Base-by-base conservation (phyloP, 2,113 vertebrate species). In the Indicator indicator region DNA sequence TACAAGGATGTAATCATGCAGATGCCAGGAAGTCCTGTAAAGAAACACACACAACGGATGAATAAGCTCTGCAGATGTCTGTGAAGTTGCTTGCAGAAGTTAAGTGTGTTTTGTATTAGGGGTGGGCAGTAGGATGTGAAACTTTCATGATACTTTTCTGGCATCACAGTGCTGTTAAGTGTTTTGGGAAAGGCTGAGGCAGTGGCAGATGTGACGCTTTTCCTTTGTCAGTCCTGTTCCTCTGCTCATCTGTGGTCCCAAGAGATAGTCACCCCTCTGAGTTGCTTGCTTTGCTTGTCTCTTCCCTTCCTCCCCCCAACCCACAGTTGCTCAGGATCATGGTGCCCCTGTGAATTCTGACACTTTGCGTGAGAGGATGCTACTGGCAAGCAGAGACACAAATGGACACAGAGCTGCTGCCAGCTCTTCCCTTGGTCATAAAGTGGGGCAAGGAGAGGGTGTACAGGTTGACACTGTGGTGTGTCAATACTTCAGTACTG, bases 1-100 rank as follows among this genome's bases (percentile, higher is more conserved):
- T 95, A 84, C 88, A 70, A 93, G 94, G 70, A 75, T 54, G 77
- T 85, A 88, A 83, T 94, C 1, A 1, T 36, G 85, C 74, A 80
- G 75, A 78, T 86, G 88, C 54, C 86, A 84, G 91, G 92, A 93
- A 93, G 90, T 95, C 70, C 89, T 69, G 79, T 86, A 48, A 86
- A 83, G 76, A 85, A 88, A 54, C 75, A 50, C 52, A 11, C 78
- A 54, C 44, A 14, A 17, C 76, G 1, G 55, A 67, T 83, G 75
- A 95, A 33, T 81, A 72, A 83, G 76, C 79, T 91, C 86, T 50
- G 67, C 94, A 86, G 86, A 84, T 78, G 79, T 75, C 73, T 86
- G 38, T 40, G 62, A 60, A 79, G 90, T 8, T 63, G 76, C 80
- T 83, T 7, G 7, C 74, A 70, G 65, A 44, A 87, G 52, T 1